Evolutionary conservation across 2,797 vertebrate species (phyloP).

Genomic region (Hydrocynus forskahlii): DNA sequence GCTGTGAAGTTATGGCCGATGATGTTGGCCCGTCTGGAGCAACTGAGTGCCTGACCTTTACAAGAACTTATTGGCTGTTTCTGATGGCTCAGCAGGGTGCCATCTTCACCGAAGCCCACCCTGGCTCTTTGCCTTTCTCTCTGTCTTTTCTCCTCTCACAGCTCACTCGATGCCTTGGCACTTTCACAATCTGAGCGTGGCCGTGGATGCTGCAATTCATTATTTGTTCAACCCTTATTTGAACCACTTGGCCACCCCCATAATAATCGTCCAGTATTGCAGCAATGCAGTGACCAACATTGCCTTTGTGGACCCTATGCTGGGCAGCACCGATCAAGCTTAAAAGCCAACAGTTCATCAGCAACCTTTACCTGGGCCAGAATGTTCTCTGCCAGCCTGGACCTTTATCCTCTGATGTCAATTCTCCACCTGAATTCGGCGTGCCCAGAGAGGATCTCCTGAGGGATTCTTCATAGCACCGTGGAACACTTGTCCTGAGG

Average conservation of each 20-base stretch:
- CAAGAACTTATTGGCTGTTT: conserved; percentile 69
- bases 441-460: neutral
- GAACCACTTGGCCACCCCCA: conserved; percentile 33
- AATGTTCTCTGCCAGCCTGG: conserved; percentile 25
- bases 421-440: neutral
- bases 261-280: conserved; percentile 14
- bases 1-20: conserved; percentile 50
- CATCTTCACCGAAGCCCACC: conserved; percentile 43
- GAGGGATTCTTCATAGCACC: conserved; percentile 41
- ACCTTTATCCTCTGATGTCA: neutral
- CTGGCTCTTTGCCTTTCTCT: conserved; percentile 45
- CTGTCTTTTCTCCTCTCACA: conserved; percentile 30
- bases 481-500: conserved; percentile 64
- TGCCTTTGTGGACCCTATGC: conserved; percentile 15
- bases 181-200: conserved; percentile 29
- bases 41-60: conserved; percentile 71
- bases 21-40: conserved; percentile 62
- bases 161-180: conserved; percentile 36
- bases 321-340: neutral
- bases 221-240: conserved; percentile 24
- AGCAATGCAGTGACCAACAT: neutral
- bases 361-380: conserved; percentile 59
- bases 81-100: conserved; percentile 62
- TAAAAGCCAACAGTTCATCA: neutral
- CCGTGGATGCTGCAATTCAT: conserved; percentile 29